These are phyloP conservation scores for Lucinisca nassula DNA, from an alignment of 2,888 invertebrate species.

Conservation along the genomic window DNA sequence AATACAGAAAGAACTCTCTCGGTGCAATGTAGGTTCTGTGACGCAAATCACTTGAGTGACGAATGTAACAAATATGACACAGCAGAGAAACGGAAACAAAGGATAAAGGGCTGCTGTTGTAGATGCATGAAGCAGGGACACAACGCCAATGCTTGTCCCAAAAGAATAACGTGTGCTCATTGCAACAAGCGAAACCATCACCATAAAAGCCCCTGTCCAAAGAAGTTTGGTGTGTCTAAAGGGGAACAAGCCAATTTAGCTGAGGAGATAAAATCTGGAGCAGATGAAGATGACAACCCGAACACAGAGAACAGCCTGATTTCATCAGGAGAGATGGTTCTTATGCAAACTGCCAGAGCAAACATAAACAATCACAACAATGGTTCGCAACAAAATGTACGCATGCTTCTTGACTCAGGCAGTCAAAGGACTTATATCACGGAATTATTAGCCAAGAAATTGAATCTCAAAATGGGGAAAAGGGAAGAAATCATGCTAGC, in stretches of 20 bases:
- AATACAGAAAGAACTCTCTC: not conserved
- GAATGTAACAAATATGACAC: slow-evolving; percentile 4
- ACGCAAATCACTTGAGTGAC: not conserved
- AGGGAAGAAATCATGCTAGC: not conserved
- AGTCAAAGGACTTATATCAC: too few relatives aligned
- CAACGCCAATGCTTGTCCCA: not conserved
- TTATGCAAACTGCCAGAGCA: too few relatives aligned
- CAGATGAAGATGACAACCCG: too few relatives aligned
- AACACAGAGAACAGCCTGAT: too few relatives aligned
- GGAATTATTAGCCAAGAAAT: too few relatives aligned
- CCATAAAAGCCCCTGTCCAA: not conserved
- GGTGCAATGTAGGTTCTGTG: too few relatives aligned
- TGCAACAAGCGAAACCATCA: slow-evolving; percentile 4
- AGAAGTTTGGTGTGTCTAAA: not conserved
- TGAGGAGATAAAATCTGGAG: not conserved
- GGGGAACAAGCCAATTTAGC: not conserved
- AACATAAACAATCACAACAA: not conserved
- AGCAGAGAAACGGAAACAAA: not conserved
- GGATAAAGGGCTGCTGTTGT: not conserved
- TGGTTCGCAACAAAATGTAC: too few relatives aligned
- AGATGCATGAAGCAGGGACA: not conserved
- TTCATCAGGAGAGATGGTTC: too few relatives aligned
- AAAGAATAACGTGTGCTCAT: not conserved
- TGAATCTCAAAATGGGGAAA: too few relatives aligned
- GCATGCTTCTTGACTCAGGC: too few relatives aligned